Base-by-base conservation (phyloP, 1,140 invertebrate genomes). In the Belonocnema kinseyi region DNA sequence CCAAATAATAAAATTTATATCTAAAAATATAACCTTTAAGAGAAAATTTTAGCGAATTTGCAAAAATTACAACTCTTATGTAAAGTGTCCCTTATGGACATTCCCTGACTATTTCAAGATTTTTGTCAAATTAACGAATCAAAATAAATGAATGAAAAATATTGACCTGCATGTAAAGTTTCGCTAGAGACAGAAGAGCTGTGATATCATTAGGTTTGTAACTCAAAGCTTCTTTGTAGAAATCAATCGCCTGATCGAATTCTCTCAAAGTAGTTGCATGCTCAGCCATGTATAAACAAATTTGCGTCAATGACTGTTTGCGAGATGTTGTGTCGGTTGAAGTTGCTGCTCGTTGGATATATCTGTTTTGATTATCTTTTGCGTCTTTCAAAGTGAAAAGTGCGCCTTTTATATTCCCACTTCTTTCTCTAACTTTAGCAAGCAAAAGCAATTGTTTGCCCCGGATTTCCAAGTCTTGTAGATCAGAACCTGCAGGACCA, bases 141-240 rank as follows among this genome's bases (percentile, higher is more conserved):
- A 10, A 11, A 46, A 46, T 10, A 11, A 66, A 66, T 46, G 40
- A 46, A 46, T 46, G 4, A 46, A 8, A 46, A 46, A 10, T 10
- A 66, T 58, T 76, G 33, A 95, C 95, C 89, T 97, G 95, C 93
- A 98, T 95, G 85, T 97, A 97, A 3, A 98, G 90, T 83, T 97
- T 97, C 1, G 97, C 96, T 40, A 99, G 89, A 2, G 95, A 94
- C 46, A 96, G 91, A 46, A 97, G 89, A 71, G 96, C 95, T 74
- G 94, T 93, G 21, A 94, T 92, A 87, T 98, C 96, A 79, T 95
- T 94, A 5, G 98, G 95, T 73, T 94, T 94, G 84, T 96, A 94
- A 77, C 94, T 93, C 33, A 99, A 90, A 5, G 97, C 97, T 89
- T 99, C 97, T 84, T 98, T 96, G 85, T 98, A 98, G 84, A 94